Percentiles rank a stretch among this genome's conserved stretches.
phyloP scores from a whole-genome alignment of 2,113 vertebrate species.

The Saguinus midas region DNA sequence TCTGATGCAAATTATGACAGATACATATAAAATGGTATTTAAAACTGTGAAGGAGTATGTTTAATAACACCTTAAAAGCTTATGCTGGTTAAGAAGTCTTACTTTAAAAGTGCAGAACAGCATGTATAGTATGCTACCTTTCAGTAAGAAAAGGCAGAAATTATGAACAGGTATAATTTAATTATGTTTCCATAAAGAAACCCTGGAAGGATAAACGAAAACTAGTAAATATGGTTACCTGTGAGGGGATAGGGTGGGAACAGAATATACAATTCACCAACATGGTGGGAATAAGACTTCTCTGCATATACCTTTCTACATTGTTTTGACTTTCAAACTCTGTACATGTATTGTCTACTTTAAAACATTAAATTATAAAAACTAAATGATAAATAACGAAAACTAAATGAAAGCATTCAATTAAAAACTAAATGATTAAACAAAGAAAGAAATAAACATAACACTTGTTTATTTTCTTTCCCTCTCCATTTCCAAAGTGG shows the following conservation, averaged over 20 bases:
- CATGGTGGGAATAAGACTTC: background rate
- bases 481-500: background rate
- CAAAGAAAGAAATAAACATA: too few relatives aligned
- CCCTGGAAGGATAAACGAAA: background rate
- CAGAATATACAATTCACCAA: background rate
- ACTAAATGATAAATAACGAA: background rate
- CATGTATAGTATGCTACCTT: background rate
- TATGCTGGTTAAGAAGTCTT: background rate
- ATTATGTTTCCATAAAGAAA: conserved; percentile 10
- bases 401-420: background rate
- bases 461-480: background rate
- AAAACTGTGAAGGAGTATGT: background rate
- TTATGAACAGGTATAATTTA: background rate
- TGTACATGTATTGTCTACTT: background rate
- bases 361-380: conserved; percentile 11
- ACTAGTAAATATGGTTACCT: background rate
- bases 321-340: background rate
- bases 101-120: background rate
- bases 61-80: background rate
- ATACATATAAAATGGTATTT: background rate
- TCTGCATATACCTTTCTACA: background rate
- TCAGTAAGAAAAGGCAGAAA: background rate
- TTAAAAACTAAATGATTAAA: too few relatives aligned
- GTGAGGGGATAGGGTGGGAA: background rate
- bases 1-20: background rate